A percentile compares a stretch with the other conserved stretches of the same genome.
Conservation (phyloP, 2,888 invertebrate genomes). For the Drosophila peninsularis region DNA sequence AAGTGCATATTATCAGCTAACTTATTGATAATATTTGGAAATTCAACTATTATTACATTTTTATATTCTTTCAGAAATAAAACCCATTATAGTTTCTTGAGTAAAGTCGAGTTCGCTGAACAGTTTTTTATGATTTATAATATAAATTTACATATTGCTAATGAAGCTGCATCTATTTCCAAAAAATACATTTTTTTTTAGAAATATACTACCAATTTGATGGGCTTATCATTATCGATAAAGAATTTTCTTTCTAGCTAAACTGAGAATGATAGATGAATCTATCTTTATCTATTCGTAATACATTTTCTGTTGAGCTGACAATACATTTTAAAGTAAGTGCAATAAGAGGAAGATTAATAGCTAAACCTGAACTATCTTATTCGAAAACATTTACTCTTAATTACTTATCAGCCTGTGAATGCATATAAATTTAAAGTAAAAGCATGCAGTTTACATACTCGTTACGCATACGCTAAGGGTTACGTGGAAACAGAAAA, state of each 20-base stretch:
- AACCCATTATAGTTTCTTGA: neutral
- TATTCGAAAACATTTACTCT: neutral
- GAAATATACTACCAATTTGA: neutral
- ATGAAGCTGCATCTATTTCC: neutral
- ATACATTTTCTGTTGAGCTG: too few relatives aligned
- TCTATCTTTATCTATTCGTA: too few relatives aligned
- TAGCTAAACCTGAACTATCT: neutral
- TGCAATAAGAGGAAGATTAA: too few relatives aligned
- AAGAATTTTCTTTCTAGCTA: neutral
- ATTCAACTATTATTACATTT: too few relatives aligned
- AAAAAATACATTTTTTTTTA: neutral
- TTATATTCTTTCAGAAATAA: neutral
- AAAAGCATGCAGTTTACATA: slow-evolving; percentile 53
- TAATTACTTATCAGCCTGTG: slow-evolving; percentile 7
- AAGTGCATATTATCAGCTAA: too few relatives aligned
- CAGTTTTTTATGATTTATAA: neutral
- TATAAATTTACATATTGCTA: neutral
- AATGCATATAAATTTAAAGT: slow-evolving; percentile 15
- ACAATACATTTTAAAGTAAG: too few relatives aligned
- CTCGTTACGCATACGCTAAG: slow-evolving; percentile 44
- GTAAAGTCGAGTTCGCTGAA: neutral
- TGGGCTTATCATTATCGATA: neutral
- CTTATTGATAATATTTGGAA: too few relatives aligned
- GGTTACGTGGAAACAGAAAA: slow-evolving; percentile 42
- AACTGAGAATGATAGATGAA: too few relatives aligned